Evolutionary conservation across 2,113 vertebrate species (phyloP), one percentile per base, ranked within the genome.

Genomic region (Osmerus mordax): DNA sequence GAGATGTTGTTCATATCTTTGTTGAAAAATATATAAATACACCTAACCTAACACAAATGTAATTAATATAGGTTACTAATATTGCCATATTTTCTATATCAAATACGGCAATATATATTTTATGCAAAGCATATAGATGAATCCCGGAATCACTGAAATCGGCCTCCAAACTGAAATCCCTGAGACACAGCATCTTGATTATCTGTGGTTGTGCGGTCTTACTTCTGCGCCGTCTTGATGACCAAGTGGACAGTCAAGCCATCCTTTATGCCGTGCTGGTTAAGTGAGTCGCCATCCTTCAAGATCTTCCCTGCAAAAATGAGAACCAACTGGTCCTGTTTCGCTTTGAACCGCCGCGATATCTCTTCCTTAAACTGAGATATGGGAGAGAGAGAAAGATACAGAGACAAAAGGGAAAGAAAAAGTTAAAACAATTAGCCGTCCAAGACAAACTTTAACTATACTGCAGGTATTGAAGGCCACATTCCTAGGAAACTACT

Each of bases 261-360:
- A 59, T 99, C 97, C 87, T 97, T 98, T 91, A 99, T 96, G 80
- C 97, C 97, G 0, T 99, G 97, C 86, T 99, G 97, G 82, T 91
- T 93, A 81, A 99, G 91, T 0, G 96, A 96, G 89, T 99, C 97
- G 8, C 95, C 96, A 14, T 99, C 97, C 88, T 99, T 99, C 87
- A 99, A 92, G 81, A 99, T 99, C 93, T 99, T 99, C 83, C 97
- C 97, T 9, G 97, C 97, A 85, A 99, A 99, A 89, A 99, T 99
- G 91, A 99, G 92, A 89, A 99, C 97, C 93, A 99, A 93, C 93
- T 99, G 97, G 91, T 99, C 97, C 90, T 96, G 96, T 90, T 97
- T 96, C 83, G 97, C 97, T 92, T 99, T 99, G 91, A 99, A 99
- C 65, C 96, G 87, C 88, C 94, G 92, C 63, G 97, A 99, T 84